Evolutionary conservation across 2,113 vertebrate genomes (phyloP).

Genomic region (Glaucomys volans): DNA sequence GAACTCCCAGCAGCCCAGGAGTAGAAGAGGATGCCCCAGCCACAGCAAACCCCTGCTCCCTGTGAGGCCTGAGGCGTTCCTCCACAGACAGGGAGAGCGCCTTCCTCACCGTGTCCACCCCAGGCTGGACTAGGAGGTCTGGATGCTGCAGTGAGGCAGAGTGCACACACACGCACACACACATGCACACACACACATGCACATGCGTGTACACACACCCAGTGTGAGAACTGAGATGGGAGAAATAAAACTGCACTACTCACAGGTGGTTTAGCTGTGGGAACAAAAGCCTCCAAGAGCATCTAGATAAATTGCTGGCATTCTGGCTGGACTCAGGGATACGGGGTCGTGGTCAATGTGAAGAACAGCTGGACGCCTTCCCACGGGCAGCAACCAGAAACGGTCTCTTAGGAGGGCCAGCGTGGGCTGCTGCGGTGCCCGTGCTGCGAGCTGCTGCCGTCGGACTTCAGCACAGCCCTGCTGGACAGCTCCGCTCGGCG

Average conservation of each 20-base stretch:
- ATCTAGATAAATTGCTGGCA: not conserved
- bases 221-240: no score
- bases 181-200: no score
- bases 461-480: slow-evolving; percentile 56
- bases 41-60: not conserved
- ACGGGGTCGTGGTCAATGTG: not conserved
- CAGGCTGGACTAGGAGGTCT: no score
- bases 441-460: fast-evolving
- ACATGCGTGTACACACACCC: no score
- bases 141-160: no score
- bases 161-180: no score
- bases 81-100: no score
- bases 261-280: not conserved
- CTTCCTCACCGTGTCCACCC: no score
- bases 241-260: not conserved
- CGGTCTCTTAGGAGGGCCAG: not conserved
- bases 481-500: slow-evolving; percentile 52
- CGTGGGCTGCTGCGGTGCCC: fast-evolving
- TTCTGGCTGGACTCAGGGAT: not conserved
- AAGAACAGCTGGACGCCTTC: not conserved
- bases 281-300: not conserved
- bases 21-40: no score
- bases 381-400: not conserved
- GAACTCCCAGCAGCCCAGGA: not conserved
- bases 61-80: no score